Evolutionary conservation across 2,797 vertebrate genomes (phyloP).

Genomic region (Anableps anableps): DNA sequence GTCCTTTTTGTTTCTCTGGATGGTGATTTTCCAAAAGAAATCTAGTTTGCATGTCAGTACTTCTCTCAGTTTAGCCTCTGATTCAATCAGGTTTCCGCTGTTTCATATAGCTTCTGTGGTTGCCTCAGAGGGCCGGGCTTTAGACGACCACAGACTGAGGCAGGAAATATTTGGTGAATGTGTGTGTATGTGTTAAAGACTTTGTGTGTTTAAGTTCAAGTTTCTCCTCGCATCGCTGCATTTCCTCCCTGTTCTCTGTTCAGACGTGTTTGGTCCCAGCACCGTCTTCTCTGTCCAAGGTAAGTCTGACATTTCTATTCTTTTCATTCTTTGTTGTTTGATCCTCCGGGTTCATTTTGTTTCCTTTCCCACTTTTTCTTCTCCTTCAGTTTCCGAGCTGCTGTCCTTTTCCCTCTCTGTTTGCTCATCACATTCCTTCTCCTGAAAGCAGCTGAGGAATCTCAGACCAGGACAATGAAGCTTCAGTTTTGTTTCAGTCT

Average conservation of each 20-base stretch:
- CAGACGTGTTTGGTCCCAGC: constrained; percentile 25
- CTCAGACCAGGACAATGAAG: constrained; percentile 19
- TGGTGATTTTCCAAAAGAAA: neutral
- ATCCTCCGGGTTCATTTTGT: neutral
- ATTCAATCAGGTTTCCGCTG: constrained; percentile 32
- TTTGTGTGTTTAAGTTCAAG: constrained; percentile 28
- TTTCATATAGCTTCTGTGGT: constrained; percentile 25
- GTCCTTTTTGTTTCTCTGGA: neutral
- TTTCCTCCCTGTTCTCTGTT: constrained; percentile 31
- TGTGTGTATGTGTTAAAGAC: neutral
- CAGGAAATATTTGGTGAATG: constrained; percentile 65
- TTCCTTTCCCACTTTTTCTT: neutral
- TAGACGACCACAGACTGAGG: constrained; percentile 23
- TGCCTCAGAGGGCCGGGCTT: constrained; percentile 60
- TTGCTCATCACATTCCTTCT: constrained; percentile 54
- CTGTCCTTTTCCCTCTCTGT: neutral
- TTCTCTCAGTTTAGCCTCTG: neutral
- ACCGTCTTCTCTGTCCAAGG: constrained; percentile 34
- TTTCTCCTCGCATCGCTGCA: constrained; percentile 24
- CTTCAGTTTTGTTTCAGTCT: constrained; percentile 4
- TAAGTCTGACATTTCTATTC: constrained; percentile 41
- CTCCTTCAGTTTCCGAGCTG: neutral
- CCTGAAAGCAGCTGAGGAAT: constrained; percentile 32
- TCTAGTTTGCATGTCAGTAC: neutral
- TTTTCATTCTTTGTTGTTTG: neutral